These are phyloP conservation scores for Platichthys stellatus DNA, from an alignment of 2,113 vertebrate genomes.

Conservation along the genomic window DNA sequence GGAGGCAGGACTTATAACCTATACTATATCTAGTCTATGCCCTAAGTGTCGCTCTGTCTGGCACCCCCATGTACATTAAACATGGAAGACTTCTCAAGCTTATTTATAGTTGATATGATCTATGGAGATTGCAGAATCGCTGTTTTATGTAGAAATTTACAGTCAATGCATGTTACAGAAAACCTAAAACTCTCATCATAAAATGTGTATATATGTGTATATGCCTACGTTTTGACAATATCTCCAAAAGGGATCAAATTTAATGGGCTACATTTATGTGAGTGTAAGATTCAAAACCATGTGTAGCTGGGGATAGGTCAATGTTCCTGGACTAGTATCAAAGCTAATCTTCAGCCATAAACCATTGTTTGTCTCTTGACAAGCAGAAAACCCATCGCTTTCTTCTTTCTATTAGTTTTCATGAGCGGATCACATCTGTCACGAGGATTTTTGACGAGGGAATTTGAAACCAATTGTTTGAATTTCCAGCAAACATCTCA, in stretches of 20 bases:
- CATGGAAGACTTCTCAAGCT: background rate
- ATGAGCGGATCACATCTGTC: conserved; percentile 56
- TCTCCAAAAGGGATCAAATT: conserved; percentile 3
- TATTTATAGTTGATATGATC: background rate
- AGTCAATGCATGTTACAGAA: background rate
- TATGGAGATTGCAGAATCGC: background rate
- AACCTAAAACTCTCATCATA: conserved; percentile 9
- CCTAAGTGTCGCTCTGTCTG: background rate
- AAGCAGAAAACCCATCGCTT: conserved; percentile 25
- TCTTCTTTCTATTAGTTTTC: conserved; percentile 52
- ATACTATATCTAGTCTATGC: no score
- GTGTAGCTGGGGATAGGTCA: conserved; percentile 31
- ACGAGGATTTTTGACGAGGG: conserved; percentile 35
- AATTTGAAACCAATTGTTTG: conserved; percentile 48
- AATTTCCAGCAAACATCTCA: conserved; percentile 55
- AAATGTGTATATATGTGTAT: conserved; percentile 5
- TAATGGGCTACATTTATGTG: conserved; percentile 21
- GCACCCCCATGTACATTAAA: background rate
- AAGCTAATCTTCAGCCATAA: conserved; percentile 47
- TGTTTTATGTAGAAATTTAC: background rate
- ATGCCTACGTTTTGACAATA: background rate
- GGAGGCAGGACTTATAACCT: no score
- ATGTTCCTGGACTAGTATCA: conserved; percentile 49
- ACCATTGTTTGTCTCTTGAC: conserved; percentile 37
- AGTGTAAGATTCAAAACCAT: conserved; percentile 16